Evolutionary conservation across 2,113 vertebrate genomes (phyloP).

Genomic region (Oncorhynchus nerka): DNA sequence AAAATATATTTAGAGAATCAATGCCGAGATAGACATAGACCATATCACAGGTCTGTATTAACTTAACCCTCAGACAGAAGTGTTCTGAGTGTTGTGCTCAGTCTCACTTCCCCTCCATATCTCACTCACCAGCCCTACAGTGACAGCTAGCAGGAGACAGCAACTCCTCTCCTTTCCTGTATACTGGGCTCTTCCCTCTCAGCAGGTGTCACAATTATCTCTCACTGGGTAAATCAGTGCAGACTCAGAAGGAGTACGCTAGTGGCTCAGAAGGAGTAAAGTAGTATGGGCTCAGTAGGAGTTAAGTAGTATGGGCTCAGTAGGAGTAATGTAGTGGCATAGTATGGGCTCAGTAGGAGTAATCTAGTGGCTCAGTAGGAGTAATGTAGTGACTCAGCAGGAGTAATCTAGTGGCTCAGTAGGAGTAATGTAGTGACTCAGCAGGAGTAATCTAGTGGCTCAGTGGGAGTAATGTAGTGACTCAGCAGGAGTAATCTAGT

Average conservation of each 20-base stretch:
- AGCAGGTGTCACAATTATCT: slow-evolving; percentile 30
- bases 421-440: no score
- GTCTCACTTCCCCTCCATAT: neutral
- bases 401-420: no score
- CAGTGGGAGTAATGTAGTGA: no score
- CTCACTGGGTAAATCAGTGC: slow-evolving; percentile 19
- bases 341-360: slow-evolving; percentile 27
- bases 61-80: neutral
- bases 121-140: slow-evolving; percentile 13
- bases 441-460: no score
- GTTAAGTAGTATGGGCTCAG: no score
- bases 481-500: no score
- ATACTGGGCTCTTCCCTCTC: slow-evolving; percentile 42
- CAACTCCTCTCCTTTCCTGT: slow-evolving; percentile 13
- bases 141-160: slow-evolving; percentile 4
- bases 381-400: no score
- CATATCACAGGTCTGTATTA: neutral
- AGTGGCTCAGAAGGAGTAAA: no score
- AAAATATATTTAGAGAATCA: slow-evolving; percentile 21
- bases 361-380: slow-evolving; percentile 13
- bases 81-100: neutral
- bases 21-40: neutral
- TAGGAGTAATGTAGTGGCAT: slow-evolving; percentile 8
- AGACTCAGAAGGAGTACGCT: no score
- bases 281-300: no score